These are phyloP conservation scores for Aphaenogaster floridana DNA, from an alignment of 1,140 invertebrate species.

Conservation along the genomic window DNA sequence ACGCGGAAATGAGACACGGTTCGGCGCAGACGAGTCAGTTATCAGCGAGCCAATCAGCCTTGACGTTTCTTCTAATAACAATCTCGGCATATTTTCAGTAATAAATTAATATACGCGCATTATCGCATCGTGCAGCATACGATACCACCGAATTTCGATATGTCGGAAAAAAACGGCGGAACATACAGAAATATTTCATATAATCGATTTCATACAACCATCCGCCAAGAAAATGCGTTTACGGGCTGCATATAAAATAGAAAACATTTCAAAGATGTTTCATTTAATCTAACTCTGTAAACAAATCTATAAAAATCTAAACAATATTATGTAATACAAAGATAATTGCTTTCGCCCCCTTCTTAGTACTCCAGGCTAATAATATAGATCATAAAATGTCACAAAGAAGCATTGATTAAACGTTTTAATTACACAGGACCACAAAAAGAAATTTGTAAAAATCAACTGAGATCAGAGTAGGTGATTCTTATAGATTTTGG, in stretches of 20 bases:
- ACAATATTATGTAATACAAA: neutral
- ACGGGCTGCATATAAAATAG: neutral
- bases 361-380: neutral
- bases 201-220: neutral
- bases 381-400: neutral
- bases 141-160: neutral
- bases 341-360: neutral
- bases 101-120: slow-evolving; percentile 15
- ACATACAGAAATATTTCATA: neutral
- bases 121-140: neutral
- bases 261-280: neutral
- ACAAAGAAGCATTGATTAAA: neutral
- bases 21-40: neutral
- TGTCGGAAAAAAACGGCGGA: neutral
- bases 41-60: slow-evolving; percentile 22
- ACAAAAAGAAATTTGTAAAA: too few species aligned
- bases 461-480: too few species aligned
- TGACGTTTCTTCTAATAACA: neutral
- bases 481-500: too few species aligned
- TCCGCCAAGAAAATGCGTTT: neutral
- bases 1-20: slow-evolving; percentile 37
- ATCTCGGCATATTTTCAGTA: neutral
- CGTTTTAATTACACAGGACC: neutral
- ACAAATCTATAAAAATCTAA: neutral
- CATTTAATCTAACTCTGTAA: neutral